Evolutionary conservation across 2,888 invertebrate genomes (phyloP).

Genomic region (Ornithoptera alexandrae): DNA sequence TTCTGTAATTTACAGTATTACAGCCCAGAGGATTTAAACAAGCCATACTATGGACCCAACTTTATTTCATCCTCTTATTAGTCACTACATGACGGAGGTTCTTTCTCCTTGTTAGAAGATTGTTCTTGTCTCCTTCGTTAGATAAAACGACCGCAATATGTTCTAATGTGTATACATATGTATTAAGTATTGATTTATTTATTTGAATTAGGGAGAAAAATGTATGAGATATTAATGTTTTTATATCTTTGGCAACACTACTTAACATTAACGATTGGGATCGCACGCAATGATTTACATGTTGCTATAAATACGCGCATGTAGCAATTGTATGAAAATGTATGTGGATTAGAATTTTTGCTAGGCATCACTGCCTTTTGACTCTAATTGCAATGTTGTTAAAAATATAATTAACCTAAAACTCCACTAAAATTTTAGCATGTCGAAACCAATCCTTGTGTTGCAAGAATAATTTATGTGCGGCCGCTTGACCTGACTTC

Average conservation of each 20-base stretch:
- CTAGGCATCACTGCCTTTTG: conserved; percentile 1
- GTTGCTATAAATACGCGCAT: neutral
- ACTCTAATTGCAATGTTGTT: conserved; percentile 12
- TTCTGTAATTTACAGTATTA: too few relatives aligned
- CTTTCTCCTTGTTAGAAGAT: too few relatives aligned
- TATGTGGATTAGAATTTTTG: conserved; percentile 1
- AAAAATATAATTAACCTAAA: conserved; percentile 9
- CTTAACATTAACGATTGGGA: neutral
- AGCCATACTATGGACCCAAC: too few relatives aligned
- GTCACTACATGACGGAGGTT: too few relatives aligned
- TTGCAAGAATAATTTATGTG: conserved; percentile 3
- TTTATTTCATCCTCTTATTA: too few relatives aligned
- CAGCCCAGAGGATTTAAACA: too few relatives aligned
- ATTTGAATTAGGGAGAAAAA: too few relatives aligned
- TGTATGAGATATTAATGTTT: too few relatives aligned
- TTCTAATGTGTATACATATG: too few relatives aligned
- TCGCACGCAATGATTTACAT: neutral
- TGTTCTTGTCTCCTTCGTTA: too few relatives aligned
- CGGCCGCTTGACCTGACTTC: neutral
- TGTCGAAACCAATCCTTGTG: conserved; percentile 15
- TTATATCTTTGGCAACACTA: neutral
- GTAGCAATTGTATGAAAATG: conserved; percentile 3
- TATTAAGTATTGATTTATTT: too few relatives aligned
- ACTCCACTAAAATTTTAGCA: conserved; percentile 6
- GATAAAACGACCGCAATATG: too few relatives aligned